Evolutionary conservation across 2,113 vertebrate genomes (phyloP).

Genomic region (Lampris megalopsis): DNA sequence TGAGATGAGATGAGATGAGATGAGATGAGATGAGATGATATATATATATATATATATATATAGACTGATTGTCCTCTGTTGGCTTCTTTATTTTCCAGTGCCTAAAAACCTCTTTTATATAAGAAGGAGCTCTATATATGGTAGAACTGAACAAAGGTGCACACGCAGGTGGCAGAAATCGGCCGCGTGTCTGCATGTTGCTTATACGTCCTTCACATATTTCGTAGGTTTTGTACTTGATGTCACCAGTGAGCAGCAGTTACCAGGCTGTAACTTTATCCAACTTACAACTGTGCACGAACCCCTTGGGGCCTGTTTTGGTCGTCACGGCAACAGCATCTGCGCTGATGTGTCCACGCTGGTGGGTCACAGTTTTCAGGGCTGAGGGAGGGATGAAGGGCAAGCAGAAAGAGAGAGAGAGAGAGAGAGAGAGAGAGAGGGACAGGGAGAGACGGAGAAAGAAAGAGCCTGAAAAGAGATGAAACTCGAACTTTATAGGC

Average conservation of each 20-base stretch:
- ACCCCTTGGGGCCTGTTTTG: conserved; percentile 62
- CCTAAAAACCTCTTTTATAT: no score
- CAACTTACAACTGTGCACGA: conserved; percentile 24
- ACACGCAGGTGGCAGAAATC: no score
- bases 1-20: no score
- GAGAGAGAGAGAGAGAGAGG: neutral
- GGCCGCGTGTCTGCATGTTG: no score
- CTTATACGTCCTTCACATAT: no score
- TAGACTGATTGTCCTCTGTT: no score
- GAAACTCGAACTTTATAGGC: conserved; percentile 18
- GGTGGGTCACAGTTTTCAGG: conserved; percentile 14
- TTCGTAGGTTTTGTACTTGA: neutral
- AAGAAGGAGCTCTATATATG: no score
- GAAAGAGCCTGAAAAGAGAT: neutral
- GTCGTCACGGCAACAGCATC: conserved; percentile 59
- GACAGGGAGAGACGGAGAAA: neutral
- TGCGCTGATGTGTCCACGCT: conserved; percentile 17
- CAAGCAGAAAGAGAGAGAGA: neutral
- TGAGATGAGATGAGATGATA: no score
- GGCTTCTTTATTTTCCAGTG: no score
- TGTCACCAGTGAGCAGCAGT: neutral
- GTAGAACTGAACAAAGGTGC: no score
- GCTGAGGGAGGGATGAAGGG: neutral
- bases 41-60: no score
- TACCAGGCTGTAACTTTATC: conserved; percentile 32